Percentiles rank a stretch among this genome's conserved stretches.
Evolutionary conservation across 2,113 vertebrate genomes (phyloP).

Genomic region (Redunca redunca): DNA sequence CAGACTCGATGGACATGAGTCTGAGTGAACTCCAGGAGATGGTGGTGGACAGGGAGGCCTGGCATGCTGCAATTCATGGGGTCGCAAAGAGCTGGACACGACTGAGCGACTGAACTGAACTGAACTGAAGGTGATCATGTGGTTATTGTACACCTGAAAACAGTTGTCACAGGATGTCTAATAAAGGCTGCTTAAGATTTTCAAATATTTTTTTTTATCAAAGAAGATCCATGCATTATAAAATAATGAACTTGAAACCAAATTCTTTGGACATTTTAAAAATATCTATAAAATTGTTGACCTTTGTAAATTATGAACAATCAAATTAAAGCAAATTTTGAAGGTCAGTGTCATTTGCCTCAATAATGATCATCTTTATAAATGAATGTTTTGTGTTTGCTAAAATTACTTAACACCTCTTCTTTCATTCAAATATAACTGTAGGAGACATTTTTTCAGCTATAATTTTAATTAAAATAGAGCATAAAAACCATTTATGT

Average conservation of each 20-base stretch:
- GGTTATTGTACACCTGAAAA: not conserved
- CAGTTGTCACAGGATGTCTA: not conserved
- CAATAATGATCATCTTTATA: not conserved
- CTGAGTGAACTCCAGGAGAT: no score
- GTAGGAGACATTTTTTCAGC: not conserved
- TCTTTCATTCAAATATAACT: not conserved
- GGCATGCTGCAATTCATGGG: no score
- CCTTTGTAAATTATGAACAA: not conserved
- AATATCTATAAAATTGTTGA: not conserved
- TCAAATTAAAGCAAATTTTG: not conserved
- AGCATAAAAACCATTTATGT: not conserved
- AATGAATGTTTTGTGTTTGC: not conserved
- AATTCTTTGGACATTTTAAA: not conserved
- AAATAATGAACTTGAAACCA: not conserved
- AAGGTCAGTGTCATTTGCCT: not conserved
- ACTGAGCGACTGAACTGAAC: no score
- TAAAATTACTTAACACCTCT: not conserved
- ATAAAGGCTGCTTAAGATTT: not conserved
- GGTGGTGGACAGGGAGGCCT: no score
- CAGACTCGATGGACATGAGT: no score
- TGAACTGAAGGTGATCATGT: no score
- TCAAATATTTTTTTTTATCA: not conserved
- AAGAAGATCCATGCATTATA: not conserved
- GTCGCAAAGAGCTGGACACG: no score
- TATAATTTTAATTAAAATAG: not conserved